phyloP scores from a whole-genome alignment of 2,797 vertebrate genomes.

The Novumbra hubbsi region DNA sequence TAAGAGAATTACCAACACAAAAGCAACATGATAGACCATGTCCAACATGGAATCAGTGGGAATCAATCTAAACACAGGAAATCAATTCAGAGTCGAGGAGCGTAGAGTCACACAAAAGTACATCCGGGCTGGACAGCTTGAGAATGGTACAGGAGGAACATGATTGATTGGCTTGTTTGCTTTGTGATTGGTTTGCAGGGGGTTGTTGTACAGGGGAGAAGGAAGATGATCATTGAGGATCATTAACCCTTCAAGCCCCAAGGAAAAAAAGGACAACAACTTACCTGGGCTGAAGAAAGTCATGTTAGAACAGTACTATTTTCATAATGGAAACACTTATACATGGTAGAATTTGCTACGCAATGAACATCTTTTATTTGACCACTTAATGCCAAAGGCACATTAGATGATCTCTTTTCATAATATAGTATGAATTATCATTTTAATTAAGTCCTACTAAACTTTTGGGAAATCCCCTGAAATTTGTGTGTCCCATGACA shows the following conservation, averaged over 20 bases:
- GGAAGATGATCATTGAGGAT: background rate
- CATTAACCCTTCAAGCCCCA: background rate
- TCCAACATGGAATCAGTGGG: slow-evolving; percentile 40
- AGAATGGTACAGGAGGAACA: slow-evolving; percentile 22
- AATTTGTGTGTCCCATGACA: no score
- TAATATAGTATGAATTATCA: background rate
- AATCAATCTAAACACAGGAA: slow-evolving; percentile 28
- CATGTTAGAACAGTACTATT: background rate
- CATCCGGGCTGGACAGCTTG: slow-evolving; percentile 21
- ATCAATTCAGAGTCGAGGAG: slow-evolving; percentile 45
- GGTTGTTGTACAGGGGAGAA: slow-evolving; percentile 24
- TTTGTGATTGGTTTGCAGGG: slow-evolving; percentile 52
- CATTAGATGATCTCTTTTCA: background rate
- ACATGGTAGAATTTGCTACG: background rate
- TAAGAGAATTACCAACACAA: slow-evolving; percentile 40
- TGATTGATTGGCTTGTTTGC: slow-evolving; percentile 43
- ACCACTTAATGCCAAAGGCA: background rate
- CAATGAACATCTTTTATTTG: background rate
- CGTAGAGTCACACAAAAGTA: background rate
- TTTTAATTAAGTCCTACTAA: background rate
- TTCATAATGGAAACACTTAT: background rate
- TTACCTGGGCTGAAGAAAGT: background rate
- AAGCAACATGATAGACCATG: slow-evolving; percentile 31
- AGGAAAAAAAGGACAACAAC: background rate
- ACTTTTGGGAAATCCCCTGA: background rate